Base-by-base conservation (phyloP, 1,140 invertebrate genomes). In the Grapholita molesta region DNA sequence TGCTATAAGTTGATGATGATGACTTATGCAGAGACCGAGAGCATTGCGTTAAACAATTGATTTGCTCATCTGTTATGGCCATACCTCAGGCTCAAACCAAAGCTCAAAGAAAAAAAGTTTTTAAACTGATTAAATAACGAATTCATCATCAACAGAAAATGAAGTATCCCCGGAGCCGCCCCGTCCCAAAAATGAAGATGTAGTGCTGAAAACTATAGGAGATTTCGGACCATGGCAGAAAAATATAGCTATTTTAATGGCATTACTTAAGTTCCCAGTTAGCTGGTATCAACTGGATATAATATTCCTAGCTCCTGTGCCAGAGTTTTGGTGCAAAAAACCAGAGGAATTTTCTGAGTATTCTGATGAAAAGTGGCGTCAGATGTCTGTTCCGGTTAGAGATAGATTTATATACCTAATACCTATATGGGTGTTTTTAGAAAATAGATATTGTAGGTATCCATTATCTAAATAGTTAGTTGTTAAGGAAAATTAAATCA, bases 151-250 rank as follows among this genome's bases (percentile, higher is more conserved):
- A 48, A 21, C 42, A 48, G 42, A 48, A 18, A 18, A 21, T 21
- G 8, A 5, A 48, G 8, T n/a, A n/a, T n/a, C n/a, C n/a, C n/a
- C n/a, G n/a, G n/a, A 18, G 0, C 42, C 42, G 8, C 8, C 18
- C 8, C 15, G 0, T 5, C 18, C 18, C 21, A 21, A 48, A 48
- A 18, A 48, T 53, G 78, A 84, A 48, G 81, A 87, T 64, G 33
- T 84, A 23, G 85, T 82, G n/a, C 71, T 77, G n/a, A 82, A 79
- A 77, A 86, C 93, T 48, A 94, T 96, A 18, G 95, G 95, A 0
- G 93, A 94, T 71, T 94, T 96, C 48, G 95, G 95, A 15, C 91
- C 87, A 74, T 96, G 95, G 95, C 96, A 96, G 79, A 83, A 95
- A 0, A 78, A 89, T 70, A 92, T 95, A 11, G 94, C 94, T 70